Percentiles rank a stretch among this genome's conserved stretches.
Conservation (phyloP, 37 sponge, comb jelly and placozoan species). For the Haliclona indistincta region DNA sequence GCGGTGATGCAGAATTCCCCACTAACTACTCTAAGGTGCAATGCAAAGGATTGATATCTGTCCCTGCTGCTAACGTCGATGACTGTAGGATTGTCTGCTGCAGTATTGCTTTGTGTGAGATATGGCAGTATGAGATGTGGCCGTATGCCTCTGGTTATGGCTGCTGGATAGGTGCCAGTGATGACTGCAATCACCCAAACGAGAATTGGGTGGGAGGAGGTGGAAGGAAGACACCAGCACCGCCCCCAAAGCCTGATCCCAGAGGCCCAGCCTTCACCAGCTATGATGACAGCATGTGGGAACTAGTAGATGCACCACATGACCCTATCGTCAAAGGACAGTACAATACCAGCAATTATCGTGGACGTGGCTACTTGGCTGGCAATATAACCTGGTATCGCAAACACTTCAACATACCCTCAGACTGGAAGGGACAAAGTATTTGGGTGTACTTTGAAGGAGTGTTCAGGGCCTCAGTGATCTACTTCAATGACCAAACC, state of each 20-base stretch:
- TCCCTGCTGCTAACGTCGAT: constrained; percentile 16
- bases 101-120: constrained; percentile 28
- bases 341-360: background rate
- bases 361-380: constrained; percentile 37
- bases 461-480: constrained; percentile 31
- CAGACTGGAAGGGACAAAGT: constrained; percentile 49
- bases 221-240: constrained; percentile 25
- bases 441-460: constrained; percentile 68
- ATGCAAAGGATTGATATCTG: constrained; percentile 27
- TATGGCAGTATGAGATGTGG: no score
- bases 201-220: constrained; percentile 42
- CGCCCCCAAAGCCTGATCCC: constrained; percentile 18
- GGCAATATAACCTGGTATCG: constrained; percentile 53
- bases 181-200: constrained; percentile 40
- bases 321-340: constrained; percentile 41
- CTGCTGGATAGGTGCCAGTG: constrained; percentile 55
- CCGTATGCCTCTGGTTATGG: constrained; percentile 16
- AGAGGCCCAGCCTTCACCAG: constrained; percentile 31
- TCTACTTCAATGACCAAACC: constrained; percentile 39
- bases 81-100: constrained; percentile 45
- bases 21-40: constrained; percentile 25
- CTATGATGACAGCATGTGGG: constrained; percentile 60
- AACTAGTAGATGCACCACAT: constrained; percentile 55
- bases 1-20: no score
- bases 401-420: constrained; percentile 57